Conservation (phyloP, 2,113 vertebrate genomes). For the Ameiurus melas region DNA sequence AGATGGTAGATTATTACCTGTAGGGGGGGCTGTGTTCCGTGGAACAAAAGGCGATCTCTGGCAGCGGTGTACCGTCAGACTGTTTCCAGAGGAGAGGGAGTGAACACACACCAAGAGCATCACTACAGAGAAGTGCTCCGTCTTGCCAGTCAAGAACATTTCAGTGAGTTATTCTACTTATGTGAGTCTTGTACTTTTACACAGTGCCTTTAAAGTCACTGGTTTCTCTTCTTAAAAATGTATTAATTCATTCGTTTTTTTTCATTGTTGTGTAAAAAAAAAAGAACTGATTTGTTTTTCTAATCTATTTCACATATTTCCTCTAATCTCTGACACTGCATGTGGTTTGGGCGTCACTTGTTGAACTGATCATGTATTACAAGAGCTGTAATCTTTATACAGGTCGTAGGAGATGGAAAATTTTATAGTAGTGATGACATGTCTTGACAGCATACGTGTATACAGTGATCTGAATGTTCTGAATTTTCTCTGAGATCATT, state of each 20-base stretch:
- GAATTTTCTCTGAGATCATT: background rate
- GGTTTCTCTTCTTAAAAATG: background rate
- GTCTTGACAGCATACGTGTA: background rate
- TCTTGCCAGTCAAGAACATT: background rate
- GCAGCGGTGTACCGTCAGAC: background rate
- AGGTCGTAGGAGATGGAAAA: background rate
- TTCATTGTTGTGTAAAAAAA: no score
- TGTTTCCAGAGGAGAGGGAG: background rate
- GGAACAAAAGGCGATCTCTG: background rate
- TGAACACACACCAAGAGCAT: slow-evolving; percentile 1
- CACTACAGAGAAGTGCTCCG: background rate
- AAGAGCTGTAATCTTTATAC: background rate
- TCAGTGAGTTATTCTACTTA: background rate
- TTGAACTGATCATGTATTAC: background rate
- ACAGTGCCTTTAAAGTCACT: background rate
- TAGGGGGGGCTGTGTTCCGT: background rate
- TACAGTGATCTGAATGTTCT: background rate
- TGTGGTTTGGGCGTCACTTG: background rate
- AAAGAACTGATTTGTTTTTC: background rate
- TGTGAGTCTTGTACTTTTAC: background rate
- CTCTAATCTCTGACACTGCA: background rate
- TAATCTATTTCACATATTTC: background rate
- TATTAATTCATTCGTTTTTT: no score
- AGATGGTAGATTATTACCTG: background rate
- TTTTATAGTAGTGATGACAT: background rate